A percentile compares a stretch with the other conserved stretches of the same genome.
Conservation (phyloP, 2,113 vertebrate genomes). For the Puma concolor region DNA sequence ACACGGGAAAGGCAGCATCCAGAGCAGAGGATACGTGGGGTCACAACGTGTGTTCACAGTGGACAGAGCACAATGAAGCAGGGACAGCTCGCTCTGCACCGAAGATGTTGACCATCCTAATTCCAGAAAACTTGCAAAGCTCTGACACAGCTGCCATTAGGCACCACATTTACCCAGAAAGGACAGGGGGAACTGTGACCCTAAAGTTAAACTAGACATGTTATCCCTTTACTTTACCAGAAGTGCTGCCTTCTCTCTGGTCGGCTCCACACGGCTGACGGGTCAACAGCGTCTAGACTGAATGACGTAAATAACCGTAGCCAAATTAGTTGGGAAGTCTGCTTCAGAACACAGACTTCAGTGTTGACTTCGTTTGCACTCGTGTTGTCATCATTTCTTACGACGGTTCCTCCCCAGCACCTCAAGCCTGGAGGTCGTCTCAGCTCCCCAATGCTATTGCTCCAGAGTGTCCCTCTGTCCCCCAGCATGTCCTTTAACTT, state of each 20-base stretch:
- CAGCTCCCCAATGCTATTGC: fast-evolving
- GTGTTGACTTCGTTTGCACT: background rate
- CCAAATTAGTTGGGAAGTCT: background rate
- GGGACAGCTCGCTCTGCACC: no score
- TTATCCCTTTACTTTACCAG: background rate
- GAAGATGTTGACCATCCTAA: no score
- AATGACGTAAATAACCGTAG: background rate
- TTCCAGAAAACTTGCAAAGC: background rate
- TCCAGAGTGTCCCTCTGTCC: background rate
- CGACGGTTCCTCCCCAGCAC: no score
- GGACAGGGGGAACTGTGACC: fast-evolving
- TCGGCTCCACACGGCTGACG: background rate
- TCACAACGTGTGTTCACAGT: fast-evolving
- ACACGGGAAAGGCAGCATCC: background rate
- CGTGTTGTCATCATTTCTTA: background rate
- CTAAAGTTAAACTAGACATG: background rate
- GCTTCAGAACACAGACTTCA: background rate
- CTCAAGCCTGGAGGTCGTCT: background rate
- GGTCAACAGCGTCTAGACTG: background rate
- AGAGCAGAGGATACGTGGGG: background rate
- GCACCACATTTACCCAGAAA: background rate
- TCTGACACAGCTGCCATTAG: background rate
- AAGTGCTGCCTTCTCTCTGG: background rate
- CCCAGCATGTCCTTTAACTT: no score
- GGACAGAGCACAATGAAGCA: fast-evolving